A percentile compares a stretch with the other conserved stretches of the same genome.
phyloP scores from a whole-genome alignment of 2,888 invertebrate genomes.

The Pseudococcus jackbeardsleyi region DNA sequence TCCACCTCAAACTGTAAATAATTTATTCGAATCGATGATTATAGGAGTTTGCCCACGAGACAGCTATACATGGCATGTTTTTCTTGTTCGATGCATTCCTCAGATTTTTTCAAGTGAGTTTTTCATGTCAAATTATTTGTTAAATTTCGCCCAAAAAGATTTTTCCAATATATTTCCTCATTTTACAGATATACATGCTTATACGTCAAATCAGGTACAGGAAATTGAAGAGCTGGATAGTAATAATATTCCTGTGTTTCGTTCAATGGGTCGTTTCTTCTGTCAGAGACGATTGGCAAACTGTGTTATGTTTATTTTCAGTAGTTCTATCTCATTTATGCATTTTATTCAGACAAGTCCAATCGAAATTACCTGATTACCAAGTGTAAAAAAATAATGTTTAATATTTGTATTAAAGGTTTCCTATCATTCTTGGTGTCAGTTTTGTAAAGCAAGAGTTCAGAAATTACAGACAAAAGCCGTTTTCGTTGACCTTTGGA shows the following conservation, averaged over 20 bases:
- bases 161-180: neutral
- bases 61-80: neutral
- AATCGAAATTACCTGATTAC: conserved; percentile 61
- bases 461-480: no score
- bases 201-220: conserved; percentile 59
- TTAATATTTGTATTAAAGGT: neutral
- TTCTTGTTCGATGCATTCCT: conserved; percentile 34
- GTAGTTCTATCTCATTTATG: conserved; percentile 49
- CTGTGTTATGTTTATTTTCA: conserved; percentile 41
- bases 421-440: no score
- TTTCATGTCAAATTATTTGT: neutral
- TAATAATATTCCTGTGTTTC: neutral
- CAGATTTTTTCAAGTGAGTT: conserved; percentile 48
- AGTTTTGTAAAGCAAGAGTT: no score
- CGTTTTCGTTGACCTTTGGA: no score
- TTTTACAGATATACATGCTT: conserved; percentile 49
- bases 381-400: conserved; percentile 57
- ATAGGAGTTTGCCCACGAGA: conserved; percentile 27
- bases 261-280: conserved; percentile 27
- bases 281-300: conserved; percentile 62
- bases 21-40: neutral
- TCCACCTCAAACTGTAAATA: neutral
- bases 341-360: conserved; percentile 53
- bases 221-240: conserved; percentile 57
- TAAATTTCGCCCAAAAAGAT: neutral